phyloP scores from a whole-genome alignment of 2,797 vertebrate species.

The Dendrocincla tyrannina region DNA sequence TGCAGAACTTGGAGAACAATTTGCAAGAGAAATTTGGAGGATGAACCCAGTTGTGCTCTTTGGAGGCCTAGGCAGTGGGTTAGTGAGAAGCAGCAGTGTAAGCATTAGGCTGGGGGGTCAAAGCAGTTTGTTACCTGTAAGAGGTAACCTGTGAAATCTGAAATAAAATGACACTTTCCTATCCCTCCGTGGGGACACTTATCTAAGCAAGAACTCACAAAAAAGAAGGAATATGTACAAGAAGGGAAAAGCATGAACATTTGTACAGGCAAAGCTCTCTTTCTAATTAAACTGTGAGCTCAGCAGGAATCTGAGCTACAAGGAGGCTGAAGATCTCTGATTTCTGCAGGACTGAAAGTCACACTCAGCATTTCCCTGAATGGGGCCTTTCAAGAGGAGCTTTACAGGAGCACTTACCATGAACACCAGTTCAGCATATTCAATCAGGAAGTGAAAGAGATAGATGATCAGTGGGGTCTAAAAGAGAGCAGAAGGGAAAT shows the following conservation, averaged over 20 bases:
- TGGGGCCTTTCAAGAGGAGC: not conserved
- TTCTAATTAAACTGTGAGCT: not conserved
- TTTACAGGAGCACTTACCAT: constrained; percentile 83
- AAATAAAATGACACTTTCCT: not conserved
- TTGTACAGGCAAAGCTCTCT: not conserved
- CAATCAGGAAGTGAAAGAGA: constrained; percentile 95
- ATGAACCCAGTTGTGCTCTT: not conserved
- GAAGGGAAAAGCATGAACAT: not conserved
- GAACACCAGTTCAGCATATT: constrained; percentile 95
- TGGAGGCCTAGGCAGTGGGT: not conserved
- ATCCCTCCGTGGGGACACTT: not conserved
- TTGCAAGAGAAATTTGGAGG: not conserved
- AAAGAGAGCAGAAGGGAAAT: constrained; percentile 50
- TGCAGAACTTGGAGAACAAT: not conserved
- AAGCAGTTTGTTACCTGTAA: not conserved
- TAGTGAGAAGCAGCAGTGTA: not conserved
- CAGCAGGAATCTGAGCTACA: not conserved
- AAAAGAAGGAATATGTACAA: not conserved
- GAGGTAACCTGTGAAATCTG: not conserved
- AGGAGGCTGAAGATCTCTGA: not conserved
- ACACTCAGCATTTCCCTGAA: not conserved
- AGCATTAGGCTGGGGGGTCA: not conserved
- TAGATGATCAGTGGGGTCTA: constrained; percentile 98
- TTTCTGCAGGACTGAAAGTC: not conserved
- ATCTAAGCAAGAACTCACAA: not conserved